phyloP scores from a whole-genome alignment of 2,797 vertebrate species.

The Lagocephalus sceleratus region DNA sequence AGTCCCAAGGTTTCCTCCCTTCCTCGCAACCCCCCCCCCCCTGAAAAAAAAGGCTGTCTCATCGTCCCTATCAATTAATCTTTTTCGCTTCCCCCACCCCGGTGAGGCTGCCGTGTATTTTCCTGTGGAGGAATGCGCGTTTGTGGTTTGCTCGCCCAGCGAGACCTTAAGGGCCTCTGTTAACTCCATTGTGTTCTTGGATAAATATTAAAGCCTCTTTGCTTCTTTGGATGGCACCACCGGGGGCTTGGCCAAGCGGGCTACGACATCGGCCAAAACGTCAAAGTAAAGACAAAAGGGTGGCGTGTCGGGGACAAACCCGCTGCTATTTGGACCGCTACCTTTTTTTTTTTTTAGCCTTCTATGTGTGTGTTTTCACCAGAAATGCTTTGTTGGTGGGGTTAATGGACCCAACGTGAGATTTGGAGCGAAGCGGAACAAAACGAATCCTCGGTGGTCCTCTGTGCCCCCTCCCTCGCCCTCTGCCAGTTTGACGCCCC shows the following conservation, averaged over 20 bases:
- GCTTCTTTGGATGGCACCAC: conserved; percentile 47
- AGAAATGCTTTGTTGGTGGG: no score
- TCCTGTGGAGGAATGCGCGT: conserved; percentile 56
- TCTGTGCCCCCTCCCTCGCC: no score
- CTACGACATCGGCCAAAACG: background rate
- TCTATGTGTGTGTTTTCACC: no score
- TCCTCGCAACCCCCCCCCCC: conserved; percentile 31
- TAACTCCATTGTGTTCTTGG: conserved; percentile 53
- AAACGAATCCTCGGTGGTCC: no score
- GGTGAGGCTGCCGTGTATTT: conserved; percentile 49
- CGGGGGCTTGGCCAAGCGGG: background rate
- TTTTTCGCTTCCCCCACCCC: conserved; percentile 14
- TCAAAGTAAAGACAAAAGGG: no score
- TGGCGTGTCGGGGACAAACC: no score
- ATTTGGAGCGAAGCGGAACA: no score
- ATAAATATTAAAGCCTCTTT: conserved; percentile 33
- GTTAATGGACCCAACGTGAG: no score
- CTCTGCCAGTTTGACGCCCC: no score
- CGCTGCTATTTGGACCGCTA: no score
- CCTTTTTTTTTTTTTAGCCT: no score
- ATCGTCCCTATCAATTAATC: conserved; percentile 66
- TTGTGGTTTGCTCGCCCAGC: conserved; percentile 61
- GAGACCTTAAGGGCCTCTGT: conserved; percentile 55
- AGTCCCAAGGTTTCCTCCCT: conserved; percentile 47
- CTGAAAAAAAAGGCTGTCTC: conserved; percentile 59